These are phyloP conservation scores for Littorina saxatilis DNA, from an alignment of 1,140 invertebrate genomes.

Conservation along the genomic window DNA sequence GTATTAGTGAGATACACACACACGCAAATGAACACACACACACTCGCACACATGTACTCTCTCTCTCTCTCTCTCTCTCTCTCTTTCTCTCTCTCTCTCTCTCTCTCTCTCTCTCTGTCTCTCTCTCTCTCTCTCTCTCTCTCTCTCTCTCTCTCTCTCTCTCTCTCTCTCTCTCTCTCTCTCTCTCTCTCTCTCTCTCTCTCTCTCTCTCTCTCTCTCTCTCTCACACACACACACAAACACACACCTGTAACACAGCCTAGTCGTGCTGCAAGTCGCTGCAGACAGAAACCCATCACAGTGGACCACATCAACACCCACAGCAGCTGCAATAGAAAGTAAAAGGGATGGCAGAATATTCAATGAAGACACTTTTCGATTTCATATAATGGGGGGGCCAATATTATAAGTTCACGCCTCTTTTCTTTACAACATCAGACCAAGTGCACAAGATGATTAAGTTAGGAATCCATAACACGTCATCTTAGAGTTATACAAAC, in stretches of 20 bases:
- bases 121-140: background rate
- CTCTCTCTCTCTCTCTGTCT: background rate
- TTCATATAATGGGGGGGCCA: no score
- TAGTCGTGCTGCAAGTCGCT: conserved; percentile 87
- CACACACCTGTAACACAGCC: conserved; percentile 86
- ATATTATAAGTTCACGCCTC: no score
- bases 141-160: no score
- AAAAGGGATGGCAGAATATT: no score
- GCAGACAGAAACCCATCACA: conserved; percentile 89
- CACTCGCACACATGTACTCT: background rate
- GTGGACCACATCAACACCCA: conserved; percentile 93
- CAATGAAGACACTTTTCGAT: no score
- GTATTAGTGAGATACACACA: background rate
- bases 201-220: background rate
- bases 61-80: background rate
- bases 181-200: no score
- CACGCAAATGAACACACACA: background rate
- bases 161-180: no score
- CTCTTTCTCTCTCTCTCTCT: background rate
- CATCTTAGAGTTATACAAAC: no score
- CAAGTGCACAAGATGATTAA: no score
- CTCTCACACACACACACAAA: no score
- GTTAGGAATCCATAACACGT: no score
- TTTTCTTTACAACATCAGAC: no score
- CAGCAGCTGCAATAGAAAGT: conserved; percentile 81